Percentiles rank a stretch among this genome's conserved stretches.
Evolutionary conservation across 2,797 vertebrate species (phyloP).

Genomic region (Heteromormyrus szaboi): DNA sequence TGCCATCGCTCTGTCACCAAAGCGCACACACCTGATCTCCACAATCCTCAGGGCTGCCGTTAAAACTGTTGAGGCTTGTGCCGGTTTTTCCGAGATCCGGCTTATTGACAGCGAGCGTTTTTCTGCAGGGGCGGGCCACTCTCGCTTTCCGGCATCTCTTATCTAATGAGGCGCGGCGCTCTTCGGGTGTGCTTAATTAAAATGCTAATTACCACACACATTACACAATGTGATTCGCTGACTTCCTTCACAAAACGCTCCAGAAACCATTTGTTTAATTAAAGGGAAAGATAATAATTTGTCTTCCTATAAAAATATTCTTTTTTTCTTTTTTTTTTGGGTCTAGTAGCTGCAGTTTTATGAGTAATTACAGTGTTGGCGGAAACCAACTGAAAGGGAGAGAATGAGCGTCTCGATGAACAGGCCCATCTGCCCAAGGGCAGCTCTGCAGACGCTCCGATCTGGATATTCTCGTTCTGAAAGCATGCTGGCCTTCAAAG

Average conservation of each 20-base stretch:
- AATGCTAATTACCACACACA: conserved; percentile 13
- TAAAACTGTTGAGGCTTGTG: background rate
- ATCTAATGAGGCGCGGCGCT: background rate
- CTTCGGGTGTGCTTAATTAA: conserved; percentile 6
- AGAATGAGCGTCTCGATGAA: background rate
- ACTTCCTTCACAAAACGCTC: background rate
- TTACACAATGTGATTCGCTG: conserved; percentile 1
- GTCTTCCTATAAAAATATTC: conserved; percentile 1
- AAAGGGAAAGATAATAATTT: conserved; percentile 14
- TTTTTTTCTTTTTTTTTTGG: background rate
- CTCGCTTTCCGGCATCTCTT: background rate
- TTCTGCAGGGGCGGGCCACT: background rate
- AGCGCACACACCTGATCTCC: background rate
- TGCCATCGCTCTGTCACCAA: background rate
- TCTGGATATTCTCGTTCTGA: background rate
- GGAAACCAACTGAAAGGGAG: background rate
- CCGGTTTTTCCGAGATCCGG: background rate
- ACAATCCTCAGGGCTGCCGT: background rate
- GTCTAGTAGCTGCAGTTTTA: background rate
- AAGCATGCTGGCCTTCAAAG: background rate
- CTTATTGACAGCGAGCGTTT: background rate
- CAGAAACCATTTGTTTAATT: conserved; percentile 2
- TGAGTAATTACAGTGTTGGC: conserved; percentile 10
- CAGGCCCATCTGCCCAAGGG: background rate
- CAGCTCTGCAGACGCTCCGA: background rate